Evolutionary conservation across 2,888 invertebrate genomes (phyloP), one percentile per base, ranked within the genome.

Genomic region (Acrobasis consociella): DNA sequence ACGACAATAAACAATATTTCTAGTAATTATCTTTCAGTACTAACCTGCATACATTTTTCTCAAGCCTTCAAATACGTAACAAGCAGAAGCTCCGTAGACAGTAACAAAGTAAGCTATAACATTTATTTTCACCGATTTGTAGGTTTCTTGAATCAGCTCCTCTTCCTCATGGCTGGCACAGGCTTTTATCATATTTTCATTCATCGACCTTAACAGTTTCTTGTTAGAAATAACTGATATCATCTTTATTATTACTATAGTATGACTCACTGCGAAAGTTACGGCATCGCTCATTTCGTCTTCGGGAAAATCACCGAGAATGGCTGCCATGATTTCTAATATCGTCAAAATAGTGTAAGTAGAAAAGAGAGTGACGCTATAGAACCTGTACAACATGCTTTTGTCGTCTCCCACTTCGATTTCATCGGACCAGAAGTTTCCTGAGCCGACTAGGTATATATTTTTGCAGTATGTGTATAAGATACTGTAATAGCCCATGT

Each of bases 351-450:
- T 73, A 60, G 75, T 75, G 69, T 86, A 91, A 22, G 78, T 65
- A 52, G 77, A 73, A 67, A 86, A 81, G 65, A 88, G 67, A 49
- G 77, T 50, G 55, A 65, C 64, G 58, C 69, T 79, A 63, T 76
- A 82, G 39, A 77, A 56, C 71, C 73, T 82, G 70, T 91, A 91
- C 55, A 72, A 67, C 56, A 84, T 59, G 62, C 69, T 80, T 62
- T 69, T 75, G 66, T 89, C 89, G 61, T 89, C 69, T 17, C 83
- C 81, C 67, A 85, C 76, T 64, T 69, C 74, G 1, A 73, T 75
- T 50, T 82, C 74, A 70, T 87, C 80, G 61, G 80, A 86, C 91
- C 91, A 91, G 69, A 87, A 88, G 71, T 90, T 85, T 5, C 91
- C 90, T 22, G 81, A 74, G n/a, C 91, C 90, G 13, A 82, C 70